Base-by-base conservation (phyloP, 2,797 vertebrate genomes). In the Capromys pilorides region DNA sequence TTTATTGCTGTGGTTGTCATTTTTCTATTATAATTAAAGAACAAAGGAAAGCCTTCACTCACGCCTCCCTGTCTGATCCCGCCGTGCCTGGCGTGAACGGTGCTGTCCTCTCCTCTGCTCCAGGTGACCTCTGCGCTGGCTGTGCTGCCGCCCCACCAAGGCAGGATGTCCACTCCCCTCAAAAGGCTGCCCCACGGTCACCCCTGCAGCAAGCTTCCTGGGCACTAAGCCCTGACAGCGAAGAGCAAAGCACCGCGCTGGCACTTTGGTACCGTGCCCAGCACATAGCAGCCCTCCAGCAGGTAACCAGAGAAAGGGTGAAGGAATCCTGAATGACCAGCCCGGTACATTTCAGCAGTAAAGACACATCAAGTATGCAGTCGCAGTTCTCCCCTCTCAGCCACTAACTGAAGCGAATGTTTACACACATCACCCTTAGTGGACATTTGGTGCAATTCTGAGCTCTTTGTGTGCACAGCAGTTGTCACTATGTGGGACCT, bases 1-100 rank as follows among this genome's bases (percentile, higher is more conserved):
- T 31, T 28, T 22, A 31, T 57, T 79, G 16, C 18, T 69, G 7
- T 45, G 0, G 19, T 77, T 51, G 6, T 92, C 86, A 8, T 90
- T 92, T 92, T 92, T 96, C 85, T 91, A 88, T 88, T 90, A 41
- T 33, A 21, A 95, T 92, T 94, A 86, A 93, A 85, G 33, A 54
- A 62, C 33, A 19, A 41, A 36, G 62, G 61, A 51, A 88, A 62
- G 57, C 39, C 11, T 83, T 57, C 24, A 36, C 24, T 57, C 24
- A 36, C 24, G 45, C 54, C 18, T 26, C 12, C 6, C 54, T 49
- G 51, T 91, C 69, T 59, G 5, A 14, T 79, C 62, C 41, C 11
- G 0, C 19, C 59, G 62, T 28, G 6, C 75, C 39, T 49, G 14
- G 14, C 45, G 18, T 16, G 31, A 6, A 78, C 26, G 45, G 24